Conservation (phyloP, 2,797 vertebrate genomes). For the Ispidina lecontei region DNA sequence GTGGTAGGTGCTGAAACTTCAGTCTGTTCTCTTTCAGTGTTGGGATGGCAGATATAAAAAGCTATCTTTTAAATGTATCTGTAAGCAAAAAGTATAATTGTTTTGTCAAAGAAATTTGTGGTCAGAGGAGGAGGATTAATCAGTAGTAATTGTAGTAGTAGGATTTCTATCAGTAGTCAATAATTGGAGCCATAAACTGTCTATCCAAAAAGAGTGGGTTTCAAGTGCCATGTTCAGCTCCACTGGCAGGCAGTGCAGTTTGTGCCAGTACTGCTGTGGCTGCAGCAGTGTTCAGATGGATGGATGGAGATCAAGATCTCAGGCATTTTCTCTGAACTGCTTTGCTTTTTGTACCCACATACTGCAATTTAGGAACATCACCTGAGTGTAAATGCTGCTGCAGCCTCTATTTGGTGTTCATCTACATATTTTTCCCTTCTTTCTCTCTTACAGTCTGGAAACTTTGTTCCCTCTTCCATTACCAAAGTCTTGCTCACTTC, state of each 20-base stretch:
- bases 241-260: not conserved
- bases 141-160: no score
- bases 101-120: not conserved
- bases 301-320: not conserved
- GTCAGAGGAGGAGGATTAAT: not conserved
- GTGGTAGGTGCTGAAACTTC: not conserved
- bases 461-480: conserved; percentile 35
- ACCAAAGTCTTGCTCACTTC: conserved; percentile 65
- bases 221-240: not conserved
- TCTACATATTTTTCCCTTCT: not conserved
- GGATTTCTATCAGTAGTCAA: not conserved
- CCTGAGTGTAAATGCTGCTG: not conserved
- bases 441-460: conserved; percentile 65
- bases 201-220: not conserved
- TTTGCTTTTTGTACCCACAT: not conserved
- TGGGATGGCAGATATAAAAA: not conserved
- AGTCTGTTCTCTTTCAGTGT: not conserved
- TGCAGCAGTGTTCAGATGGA: not conserved
- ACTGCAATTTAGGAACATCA: not conserved
- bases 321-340: not conserved
- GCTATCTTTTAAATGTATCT: not conserved
- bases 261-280: not conserved
- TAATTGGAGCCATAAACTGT: not conserved
- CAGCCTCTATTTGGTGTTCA: not conserved
- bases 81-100: not conserved